These are phyloP conservation scores for Cheiracanthium punctorium DNA, from an alignment of 2,888 invertebrate species.

Conservation along the genomic window DNA sequence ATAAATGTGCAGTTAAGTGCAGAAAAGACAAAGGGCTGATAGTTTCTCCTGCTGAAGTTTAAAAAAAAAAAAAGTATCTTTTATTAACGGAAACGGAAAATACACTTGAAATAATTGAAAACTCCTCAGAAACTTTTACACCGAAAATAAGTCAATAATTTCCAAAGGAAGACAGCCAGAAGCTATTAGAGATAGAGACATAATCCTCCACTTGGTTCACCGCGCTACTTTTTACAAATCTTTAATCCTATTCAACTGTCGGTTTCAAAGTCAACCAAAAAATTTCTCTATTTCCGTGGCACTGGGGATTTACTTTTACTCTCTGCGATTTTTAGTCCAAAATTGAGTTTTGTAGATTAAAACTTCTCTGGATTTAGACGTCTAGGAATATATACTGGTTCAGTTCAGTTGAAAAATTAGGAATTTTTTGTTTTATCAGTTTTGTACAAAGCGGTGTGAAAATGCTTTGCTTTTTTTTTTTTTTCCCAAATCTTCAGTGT, in stretches of 20 bases:
- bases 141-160: background rate
- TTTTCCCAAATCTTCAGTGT: too few relatives aligned
- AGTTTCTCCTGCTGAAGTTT: too few relatives aligned
- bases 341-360: conserved; percentile 17
- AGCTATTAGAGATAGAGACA: background rate
- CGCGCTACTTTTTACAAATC: conserved; percentile 44
- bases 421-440: background rate
- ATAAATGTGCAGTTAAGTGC: too few relatives aligned
- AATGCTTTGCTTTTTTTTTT: background rate
- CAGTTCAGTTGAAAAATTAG: background rate
- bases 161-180: background rate
- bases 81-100: too few relatives aligned
- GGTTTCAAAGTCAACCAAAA: background rate
- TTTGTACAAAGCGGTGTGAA: background rate
- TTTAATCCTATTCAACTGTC: conserved; percentile 57
- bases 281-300: background rate
- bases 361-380: background rate
- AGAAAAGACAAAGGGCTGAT: too few relatives aligned
- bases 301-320: background rate
- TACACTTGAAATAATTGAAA: too few relatives aligned
- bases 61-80: background rate
- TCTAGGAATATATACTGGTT: background rate
- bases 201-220: conserved; percentile 32
- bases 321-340: background rate
- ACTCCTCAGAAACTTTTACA: background rate